Evolutionary conservation across 2,797 vertebrate species (phyloP), one percentile per base, ranked within the genome.

Genomic region (Pelodytes ibericus): DNA sequence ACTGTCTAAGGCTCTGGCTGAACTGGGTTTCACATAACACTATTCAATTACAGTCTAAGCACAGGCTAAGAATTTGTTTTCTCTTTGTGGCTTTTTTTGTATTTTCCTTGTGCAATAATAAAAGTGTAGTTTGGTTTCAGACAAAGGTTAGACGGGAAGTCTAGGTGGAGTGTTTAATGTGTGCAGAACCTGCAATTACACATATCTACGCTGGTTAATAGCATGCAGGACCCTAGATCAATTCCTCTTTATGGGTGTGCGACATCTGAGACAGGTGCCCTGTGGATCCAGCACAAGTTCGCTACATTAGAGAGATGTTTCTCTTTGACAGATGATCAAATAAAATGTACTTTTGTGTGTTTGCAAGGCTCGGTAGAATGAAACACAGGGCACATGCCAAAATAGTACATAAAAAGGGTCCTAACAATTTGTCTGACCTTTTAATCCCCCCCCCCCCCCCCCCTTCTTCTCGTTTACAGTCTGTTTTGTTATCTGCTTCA

Each of bases 401-500:
- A 61, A 79, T 63, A 79, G 56, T 67, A 72, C 63, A 68, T 62
- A 79, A 79, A 66, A 67, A 53, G 49, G 69, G 22, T 57, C 58
- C 36, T 60, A 24, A 49, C 61, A 60, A 60, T 72, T 72, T 51
- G 16, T 39, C 27, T 79, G 71, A 79, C 73, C 67, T 66, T 77
- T 76, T 67, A 77, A 81, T 83, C 77, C 80, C 76, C 71, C 53
- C 74, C 51, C 70, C 71, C 51, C 8, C 79, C 83, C 86, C 86
- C n/a, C 26, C 29, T 41, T 22, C 15, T n/a, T 31, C 36, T 66
- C 72, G 49, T 85, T 87, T 85, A 66, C 84, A 99, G 97, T 96
- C 97, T 69, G 92, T 99, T 91, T 92, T 99, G 91, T 90, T 99
- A 94, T 98, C 96, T 2, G 95, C 97, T 86, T 96, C 98, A 89